Evolutionary conservation across 2,888 invertebrate species (phyloP).

Genomic region (Habroteleia sp.): DNA sequence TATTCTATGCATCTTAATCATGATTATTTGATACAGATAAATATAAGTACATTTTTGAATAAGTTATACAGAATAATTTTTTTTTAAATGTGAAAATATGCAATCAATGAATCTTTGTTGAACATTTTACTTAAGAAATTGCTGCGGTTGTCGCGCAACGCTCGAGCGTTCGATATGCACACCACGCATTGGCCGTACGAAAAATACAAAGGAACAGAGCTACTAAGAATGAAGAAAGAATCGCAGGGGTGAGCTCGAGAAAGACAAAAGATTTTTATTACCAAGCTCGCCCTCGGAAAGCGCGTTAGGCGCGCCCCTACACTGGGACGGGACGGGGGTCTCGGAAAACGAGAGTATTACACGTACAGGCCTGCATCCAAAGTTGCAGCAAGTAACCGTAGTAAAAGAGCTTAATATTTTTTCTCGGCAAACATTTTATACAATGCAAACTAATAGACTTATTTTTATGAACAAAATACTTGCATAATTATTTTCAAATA

Average conservation of each 20-base stretch:
- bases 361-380: conserved; percentile 34
- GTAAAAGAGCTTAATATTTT: conserved; percentile 8
- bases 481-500: no score
- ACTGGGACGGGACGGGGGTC: conserved; percentile 27
- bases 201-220: conserved; percentile 40
- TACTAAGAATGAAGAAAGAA: conserved; percentile 52
- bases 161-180: conserved; percentile 22
- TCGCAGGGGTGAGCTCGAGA: conserved; percentile 57
- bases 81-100: no score
- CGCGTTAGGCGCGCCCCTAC: conserved; percentile 46
- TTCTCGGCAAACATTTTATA: neutral
- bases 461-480: no score
- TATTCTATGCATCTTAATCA: no score
- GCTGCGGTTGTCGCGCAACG: conserved; percentile 29
- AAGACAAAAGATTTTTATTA: conserved; percentile 77
- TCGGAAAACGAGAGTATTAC: conserved; percentile 29
- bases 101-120: conserved; percentile 29
- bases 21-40: no score
- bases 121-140: conserved; percentile 24
- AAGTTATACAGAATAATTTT: no score
- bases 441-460: no score
- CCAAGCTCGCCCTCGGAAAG: conserved; percentile 62
- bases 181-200: conserved; percentile 32
- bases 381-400: conserved; percentile 31
- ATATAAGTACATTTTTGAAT: no score